Percentiles rank a stretch among this genome's conserved stretches.
These are phyloP conservation scores for Zootoca vivipara DNA, from an alignment of 2,113 vertebrate species.

Conservation along the genomic window DNA sequence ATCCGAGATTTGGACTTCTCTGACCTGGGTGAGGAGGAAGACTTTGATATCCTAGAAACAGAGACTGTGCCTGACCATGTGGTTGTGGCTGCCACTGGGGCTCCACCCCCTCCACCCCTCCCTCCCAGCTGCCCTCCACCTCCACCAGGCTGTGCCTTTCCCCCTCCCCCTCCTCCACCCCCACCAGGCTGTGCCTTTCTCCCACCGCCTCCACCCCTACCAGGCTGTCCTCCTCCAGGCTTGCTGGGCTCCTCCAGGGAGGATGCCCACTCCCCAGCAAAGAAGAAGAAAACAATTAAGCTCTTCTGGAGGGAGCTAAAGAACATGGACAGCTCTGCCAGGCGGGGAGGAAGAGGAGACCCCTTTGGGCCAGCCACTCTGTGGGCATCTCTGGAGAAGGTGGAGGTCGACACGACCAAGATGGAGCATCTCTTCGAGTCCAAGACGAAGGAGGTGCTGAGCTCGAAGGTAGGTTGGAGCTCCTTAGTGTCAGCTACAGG, in stretches of 20 bases:
- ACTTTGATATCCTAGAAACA: constrained; percentile 85
- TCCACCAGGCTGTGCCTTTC: not conserved
- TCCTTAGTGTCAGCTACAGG: no score
- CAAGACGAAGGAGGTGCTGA: constrained; percentile 85
- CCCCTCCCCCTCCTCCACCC: constrained; percentile 62
- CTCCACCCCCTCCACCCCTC: constrained; percentile 60
- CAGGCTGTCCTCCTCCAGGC: constrained; percentile 13
- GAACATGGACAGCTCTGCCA: constrained; percentile 68
- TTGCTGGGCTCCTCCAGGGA: constrained; percentile 15
- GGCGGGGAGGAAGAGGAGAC: constrained; percentile 49
- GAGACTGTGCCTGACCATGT: constrained; percentile 60
- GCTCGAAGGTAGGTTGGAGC: constrained; percentile 82
- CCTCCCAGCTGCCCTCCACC: constrained; percentile 70
- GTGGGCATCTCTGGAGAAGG: constrained; percentile 91
- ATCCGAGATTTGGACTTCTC: constrained; percentile 98
- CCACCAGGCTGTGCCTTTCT: constrained; percentile 21
- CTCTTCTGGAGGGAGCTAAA: constrained; percentile 97
- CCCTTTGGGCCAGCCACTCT: constrained; percentile 86
- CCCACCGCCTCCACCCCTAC: constrained; percentile 21
- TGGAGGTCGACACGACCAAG: constrained; percentile 81
- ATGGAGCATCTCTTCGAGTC: constrained; percentile 96
- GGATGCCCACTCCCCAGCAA: constrained; percentile 62
- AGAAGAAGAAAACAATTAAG: constrained; percentile 90
- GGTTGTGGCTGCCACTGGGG: constrained; percentile 16
- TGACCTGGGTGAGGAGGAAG: constrained; percentile 92